Conservation (phyloP, 2,113 vertebrate species). For the Zonotrichia leucophrys region DNA sequence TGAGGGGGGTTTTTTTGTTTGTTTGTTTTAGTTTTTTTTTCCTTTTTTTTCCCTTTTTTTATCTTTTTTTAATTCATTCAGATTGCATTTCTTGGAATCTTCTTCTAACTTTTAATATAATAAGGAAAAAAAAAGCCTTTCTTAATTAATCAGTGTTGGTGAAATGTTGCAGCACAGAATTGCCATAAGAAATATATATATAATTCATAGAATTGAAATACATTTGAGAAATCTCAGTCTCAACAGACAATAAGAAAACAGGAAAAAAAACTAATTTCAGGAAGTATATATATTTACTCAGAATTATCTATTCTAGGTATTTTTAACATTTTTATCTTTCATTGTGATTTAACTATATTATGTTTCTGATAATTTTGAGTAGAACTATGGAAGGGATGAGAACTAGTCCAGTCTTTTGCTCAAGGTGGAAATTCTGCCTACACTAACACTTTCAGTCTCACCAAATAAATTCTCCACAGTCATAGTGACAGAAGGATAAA, state of each 20-base stretch:
- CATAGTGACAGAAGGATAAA: background rate
- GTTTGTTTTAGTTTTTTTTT: background rate
- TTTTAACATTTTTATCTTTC: background rate
- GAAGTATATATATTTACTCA: background rate
- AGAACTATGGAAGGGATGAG: background rate
- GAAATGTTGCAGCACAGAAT: background rate
- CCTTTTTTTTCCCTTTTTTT: accelerated
- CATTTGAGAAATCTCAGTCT: background rate
- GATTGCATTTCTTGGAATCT: background rate
- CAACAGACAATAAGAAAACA: background rate
- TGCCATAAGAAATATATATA: background rate
- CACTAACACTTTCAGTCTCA: background rate
- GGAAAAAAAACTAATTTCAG: background rate
- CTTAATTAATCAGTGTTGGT: background rate
- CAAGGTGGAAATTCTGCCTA: background rate
- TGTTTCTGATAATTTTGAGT: background rate
- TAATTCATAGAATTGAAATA: background rate
- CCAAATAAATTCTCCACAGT: background rate
- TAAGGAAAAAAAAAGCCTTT: background rate
- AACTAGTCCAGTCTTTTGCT: background rate
- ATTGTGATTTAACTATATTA: background rate
- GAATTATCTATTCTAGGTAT: background rate
- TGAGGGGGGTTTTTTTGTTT: background rate
- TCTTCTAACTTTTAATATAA: background rate
- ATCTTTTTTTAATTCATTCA: background rate